Evolutionary conservation across 2,888 invertebrate species (phyloP), one percentile per base, ranked within the genome.

Genomic region (Rhamnusium bicolor): DNA sequence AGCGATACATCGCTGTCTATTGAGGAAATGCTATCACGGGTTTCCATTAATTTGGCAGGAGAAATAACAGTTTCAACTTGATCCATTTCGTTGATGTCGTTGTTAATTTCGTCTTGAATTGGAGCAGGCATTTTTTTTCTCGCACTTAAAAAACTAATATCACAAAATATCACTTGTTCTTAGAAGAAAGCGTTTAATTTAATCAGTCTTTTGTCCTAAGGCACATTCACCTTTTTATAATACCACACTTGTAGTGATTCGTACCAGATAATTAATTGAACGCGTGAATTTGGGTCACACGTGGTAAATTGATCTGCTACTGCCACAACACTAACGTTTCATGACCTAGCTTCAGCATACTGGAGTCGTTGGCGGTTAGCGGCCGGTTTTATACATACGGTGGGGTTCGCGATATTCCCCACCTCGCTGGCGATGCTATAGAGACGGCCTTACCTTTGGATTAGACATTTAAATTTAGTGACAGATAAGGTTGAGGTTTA

Each of bases 1-100:
- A 91, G 82, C 51, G 91, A 91, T 3, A 91, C 89, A 77, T 91
- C 91, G 80, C 91, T 92, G 84, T 92, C 92, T 71, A 91, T 90
- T 12, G 92, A 92, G 2, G 91, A 91, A 65, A 91, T 91, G 75
- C 91, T 91, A 83, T 92, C 92, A 51, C 91, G 87, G 19, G 90
- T 90, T 79, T 91, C 91, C 68, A 90, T 88, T 74, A 90, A 88
- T 79, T 90, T 91, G 85, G 90, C 88, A 29, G 89, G 88, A 0
- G 85, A 82, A 69, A 87, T 77, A 24, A 81, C 86, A 29, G 87
- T 85, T 62, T 88, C 88, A 70, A 84, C 84, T 71, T 89, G 88
- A 62, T 82, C 76, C 0, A 68, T 68, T 40, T 81, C 79, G 12
- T 61, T 49, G 69, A 78, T 79, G 14, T 61, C 51, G 69, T 79